Percentiles rank a stretch among this genome's conserved stretches.
These are phyloP conservation scores for Myodes glareolus DNA, from an alignment of 2,113 vertebrate genomes.

Conservation along the genomic window DNA sequence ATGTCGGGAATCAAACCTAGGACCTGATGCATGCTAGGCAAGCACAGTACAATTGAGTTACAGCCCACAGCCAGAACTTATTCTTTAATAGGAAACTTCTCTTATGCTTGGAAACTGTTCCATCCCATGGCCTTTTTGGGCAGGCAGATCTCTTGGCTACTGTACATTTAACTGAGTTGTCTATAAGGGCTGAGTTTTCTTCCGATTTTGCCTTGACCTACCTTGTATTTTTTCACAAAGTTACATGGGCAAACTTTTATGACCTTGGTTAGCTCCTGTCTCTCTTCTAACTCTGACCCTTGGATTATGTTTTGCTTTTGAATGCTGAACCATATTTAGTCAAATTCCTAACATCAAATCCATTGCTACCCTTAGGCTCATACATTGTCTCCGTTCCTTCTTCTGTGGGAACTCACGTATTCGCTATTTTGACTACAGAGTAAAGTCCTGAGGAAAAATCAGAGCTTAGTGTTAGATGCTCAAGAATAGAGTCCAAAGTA, in stretches of 20 bases:
- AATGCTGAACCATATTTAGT: neutral
- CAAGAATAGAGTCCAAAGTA: constrained; percentile 36
- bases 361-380: neutral
- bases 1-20: neutral
- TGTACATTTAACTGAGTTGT: neutral
- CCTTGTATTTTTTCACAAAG: constrained; percentile 3
- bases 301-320: constrained; percentile 17
- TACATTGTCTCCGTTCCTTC: neutral
- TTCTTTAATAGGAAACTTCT: neutral
- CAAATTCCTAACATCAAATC: neutral
- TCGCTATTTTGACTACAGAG: neutral
- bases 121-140: neutral
- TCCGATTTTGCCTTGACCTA: neutral
- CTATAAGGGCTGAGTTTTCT: neutral
- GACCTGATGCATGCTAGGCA: neutral
- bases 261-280: neutral
- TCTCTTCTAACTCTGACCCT: constrained; percentile 27
- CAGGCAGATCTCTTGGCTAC: neutral
- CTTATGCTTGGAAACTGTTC: neutral
- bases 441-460: neutral
- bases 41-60: neutral
- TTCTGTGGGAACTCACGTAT: neutral
- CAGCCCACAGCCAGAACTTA: neutral
- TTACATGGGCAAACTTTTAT: neutral
- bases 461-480: constrained; percentile 7